Base-by-base conservation (phyloP, 1,140 invertebrate species). In the Neoseiulus cucumeris region DNA sequence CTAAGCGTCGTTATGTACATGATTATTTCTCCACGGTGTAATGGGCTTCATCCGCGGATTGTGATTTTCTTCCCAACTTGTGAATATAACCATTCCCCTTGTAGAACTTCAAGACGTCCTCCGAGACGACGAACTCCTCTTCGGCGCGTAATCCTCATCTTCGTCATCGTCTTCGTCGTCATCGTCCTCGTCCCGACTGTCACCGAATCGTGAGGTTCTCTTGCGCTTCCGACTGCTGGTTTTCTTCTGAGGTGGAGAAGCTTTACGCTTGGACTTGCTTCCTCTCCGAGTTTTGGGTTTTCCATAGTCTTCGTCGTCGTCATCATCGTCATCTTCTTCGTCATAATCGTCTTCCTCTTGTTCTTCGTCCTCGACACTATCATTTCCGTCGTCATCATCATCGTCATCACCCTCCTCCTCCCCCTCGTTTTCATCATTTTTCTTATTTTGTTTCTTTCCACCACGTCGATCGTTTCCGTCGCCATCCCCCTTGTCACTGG, bases 291-390 rank as follows among this genome's bases (percentile, higher is more conserved):
- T 17, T 59, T 17, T 59, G 25, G 25, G 25, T 29, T 33, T 59
- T 20, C 51, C 51, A 59, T 59, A 59, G 22, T 59, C 51, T 25
- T 59, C 51, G 22, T 59, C 51, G 22, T 59, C 51, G 33, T 59
- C 51, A 20, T 59, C 51, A 25, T 59, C 51, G 17, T 59, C 51
- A 14, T 59, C 51, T 2, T 17, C 51, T 17, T 17, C 51, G 12
- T 59, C 51, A 5, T 59, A 12, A 2, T 59, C 51, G 1, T 20
- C 22, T 25, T 59, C 51, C 12, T 59, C 51, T 1, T 59, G 14
- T 9, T 59, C 51, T 1, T 59, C 51, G 2, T 59, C 17, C 1
- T 2, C 51, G 17, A 2, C 22, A 59, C 22, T 9, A 25, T 59
- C 51, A 25, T 59, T 2, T 2, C 9, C 33, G 18, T 47, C 45